Percentiles rank a stretch among this genome's conserved stretches.
phyloP scores from a whole-genome alignment of 1,140 invertebrate species.

The Dysdera silvatica region DNA sequence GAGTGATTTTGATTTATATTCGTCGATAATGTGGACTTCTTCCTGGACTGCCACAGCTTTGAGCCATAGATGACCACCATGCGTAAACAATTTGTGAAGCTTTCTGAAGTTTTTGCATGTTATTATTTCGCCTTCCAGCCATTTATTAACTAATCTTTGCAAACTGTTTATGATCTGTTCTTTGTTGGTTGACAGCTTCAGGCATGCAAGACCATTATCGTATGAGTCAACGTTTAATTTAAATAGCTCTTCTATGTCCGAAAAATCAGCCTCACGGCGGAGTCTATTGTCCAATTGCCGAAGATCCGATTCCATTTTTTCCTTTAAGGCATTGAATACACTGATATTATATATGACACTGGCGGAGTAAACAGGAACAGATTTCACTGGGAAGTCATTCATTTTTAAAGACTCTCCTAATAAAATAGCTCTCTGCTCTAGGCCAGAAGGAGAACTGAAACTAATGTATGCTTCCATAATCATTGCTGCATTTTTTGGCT shows the following conservation, averaged over 20 bases:
- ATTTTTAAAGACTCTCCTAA: too few species aligned
- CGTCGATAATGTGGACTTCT: constrained; percentile 4
- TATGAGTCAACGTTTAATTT: background rate
- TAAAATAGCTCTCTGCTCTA: too few species aligned
- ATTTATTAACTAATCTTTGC: background rate
- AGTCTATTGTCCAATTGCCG: background rate
- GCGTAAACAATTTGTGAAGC: constrained; percentile 2
- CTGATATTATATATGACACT: background rate
- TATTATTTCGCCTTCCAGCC: background rate
- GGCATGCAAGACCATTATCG: background rate
- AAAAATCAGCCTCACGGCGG: too few species aligned
- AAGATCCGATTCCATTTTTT: background rate
- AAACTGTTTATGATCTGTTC: background rate
- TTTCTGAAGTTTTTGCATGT: background rate
- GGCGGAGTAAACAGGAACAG: too few species aligned
- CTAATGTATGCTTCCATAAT: background rate
- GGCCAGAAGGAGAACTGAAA: too few species aligned
- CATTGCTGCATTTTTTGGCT: constrained; percentile 2
- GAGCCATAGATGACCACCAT: constrained; percentile 10
- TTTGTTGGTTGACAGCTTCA: background rate
- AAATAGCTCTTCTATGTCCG: background rate
- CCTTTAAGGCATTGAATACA: background rate
- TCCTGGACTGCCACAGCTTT: background rate
- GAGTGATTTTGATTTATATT: background rate
- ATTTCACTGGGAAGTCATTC: too few species aligned